Evolutionary conservation across 2,888 invertebrate genomes (phyloP), one percentile per base, ranked within the genome.

Genomic region (Ochropleura plecta): DNA sequence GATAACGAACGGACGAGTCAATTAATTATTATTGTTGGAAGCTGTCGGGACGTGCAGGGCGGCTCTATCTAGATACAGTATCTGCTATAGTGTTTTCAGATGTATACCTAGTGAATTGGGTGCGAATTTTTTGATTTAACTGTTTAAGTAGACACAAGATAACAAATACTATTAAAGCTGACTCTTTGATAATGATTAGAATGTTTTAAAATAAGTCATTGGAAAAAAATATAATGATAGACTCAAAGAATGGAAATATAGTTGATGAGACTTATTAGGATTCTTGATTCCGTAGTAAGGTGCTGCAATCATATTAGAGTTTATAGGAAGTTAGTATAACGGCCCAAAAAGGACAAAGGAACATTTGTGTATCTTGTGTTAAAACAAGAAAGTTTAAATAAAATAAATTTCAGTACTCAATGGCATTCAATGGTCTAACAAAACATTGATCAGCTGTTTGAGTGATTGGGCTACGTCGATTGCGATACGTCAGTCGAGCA

Each of bases 1-100:
- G 96, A 96, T 96, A 96, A 96, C 96, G 95, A 96, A 96, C 95
- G 95, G 96, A 96, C 96, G 95, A 96, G 96, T 96, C 96, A 96
- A 96, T 96, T 96, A 96, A 96, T 96, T 96, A 96, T 96, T 96
- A 95, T 96, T 95, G 96, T 96, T 96, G 95, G 93, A 94, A 95
- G 94, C 94, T 95, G 95, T 95, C 94, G 94, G 94, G 92, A 94
- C 93, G 92, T 93, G 92, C 92, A 91, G 91, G 90, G 89, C 92
- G 86, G 91, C 91, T 93, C 90, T 92, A 92, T 93, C 92, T 92
- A 92, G 92, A 92, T 91, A 91, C 88, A 90, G 91, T 91, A 90
- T 91, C 89, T 89, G 89, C 80, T 92, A 89, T 89, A 90, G 85
- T 88, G 85, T 87, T 88, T 88, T 86, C 85, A 83, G 79, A 84